phyloP scores from a whole-genome alignment of 1,140 invertebrate genomes.

The Macrosteles quadrilineatus region DNA sequence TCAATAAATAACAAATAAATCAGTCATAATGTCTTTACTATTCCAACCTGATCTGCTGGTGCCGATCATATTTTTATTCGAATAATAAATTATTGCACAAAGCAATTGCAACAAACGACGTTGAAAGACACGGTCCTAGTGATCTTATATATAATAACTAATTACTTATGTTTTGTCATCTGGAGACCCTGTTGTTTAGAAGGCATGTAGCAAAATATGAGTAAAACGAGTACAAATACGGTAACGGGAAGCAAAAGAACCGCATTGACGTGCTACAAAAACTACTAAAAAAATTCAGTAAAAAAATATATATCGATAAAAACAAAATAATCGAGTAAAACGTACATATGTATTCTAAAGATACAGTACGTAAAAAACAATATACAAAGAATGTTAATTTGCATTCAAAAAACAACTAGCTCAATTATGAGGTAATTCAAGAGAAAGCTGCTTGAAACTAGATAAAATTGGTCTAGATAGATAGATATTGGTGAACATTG shows the following conservation, averaged over 20 bases:
- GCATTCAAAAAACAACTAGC: too few species aligned
- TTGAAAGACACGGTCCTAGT: constrained; percentile 27
- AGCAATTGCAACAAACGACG: not conserved
- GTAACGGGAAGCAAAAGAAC: constrained; percentile 4
- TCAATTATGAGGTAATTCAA: too few species aligned
- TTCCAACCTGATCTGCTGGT: not conserved
- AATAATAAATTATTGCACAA: constrained; percentile 7
- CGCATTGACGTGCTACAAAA: not conserved
- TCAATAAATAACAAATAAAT: constrained; percentile 15
- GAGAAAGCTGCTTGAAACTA: too few species aligned
- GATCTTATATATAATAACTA: constrained; percentile 15
- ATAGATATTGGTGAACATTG: too few species aligned
- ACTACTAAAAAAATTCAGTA: constrained; percentile 8
- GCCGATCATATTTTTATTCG: not conserved
- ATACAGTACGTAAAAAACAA: too few species aligned
- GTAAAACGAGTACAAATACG: not conserved
- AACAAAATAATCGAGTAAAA: not conserved
- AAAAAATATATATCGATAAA: not conserved
- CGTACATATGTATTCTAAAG: too few species aligned
- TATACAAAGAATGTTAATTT: too few species aligned
- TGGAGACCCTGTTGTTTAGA: constrained; percentile 26
- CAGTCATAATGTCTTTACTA: constrained; percentile 6
- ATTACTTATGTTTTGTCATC: constrained; percentile 13
- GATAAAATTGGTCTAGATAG: too few species aligned
- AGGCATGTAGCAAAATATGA: constrained; percentile 23